These are phyloP conservation scores for Catocala sponsa DNA, from an alignment of 2,888 invertebrate genomes.

Conservation along the genomic window DNA sequence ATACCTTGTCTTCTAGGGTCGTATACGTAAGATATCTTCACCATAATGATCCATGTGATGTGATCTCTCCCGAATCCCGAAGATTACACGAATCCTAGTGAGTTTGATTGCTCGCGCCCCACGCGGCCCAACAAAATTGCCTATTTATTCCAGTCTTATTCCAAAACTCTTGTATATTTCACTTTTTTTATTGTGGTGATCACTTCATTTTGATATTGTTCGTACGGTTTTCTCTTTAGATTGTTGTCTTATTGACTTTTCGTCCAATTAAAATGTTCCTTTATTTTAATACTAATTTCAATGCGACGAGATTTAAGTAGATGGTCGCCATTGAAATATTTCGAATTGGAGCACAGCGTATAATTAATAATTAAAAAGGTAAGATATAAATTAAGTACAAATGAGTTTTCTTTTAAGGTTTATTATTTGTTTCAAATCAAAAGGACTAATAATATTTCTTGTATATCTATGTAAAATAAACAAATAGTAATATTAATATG, in stretches of 20 bases:
- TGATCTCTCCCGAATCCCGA: conserved; percentile 31
- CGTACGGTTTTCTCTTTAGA: background rate
- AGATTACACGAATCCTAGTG: conserved; percentile 34
- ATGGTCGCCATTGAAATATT: background rate
- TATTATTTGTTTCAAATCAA: too few relatives aligned
- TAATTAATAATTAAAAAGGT: too few relatives aligned
- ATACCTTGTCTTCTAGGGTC: too few relatives aligned
- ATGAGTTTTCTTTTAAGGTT: too few relatives aligned
- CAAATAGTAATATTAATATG: too few relatives aligned
- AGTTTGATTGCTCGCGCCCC: conserved; percentile 23
- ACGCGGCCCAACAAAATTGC: conserved; percentile 28
- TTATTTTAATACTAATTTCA: background rate
- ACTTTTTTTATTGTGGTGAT: conserved; percentile 9
- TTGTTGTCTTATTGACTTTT: conserved; percentile 3
- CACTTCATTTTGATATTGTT: conserved; percentile 6
- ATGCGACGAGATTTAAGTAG: background rate
- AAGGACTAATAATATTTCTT: too few relatives aligned
- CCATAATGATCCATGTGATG: conserved; percentile 34
- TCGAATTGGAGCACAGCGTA: too few relatives aligned
- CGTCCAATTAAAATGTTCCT: background rate
- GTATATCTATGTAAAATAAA: too few relatives aligned
- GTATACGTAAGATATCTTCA: too few relatives aligned
- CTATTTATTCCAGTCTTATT: conserved; percentile 37
- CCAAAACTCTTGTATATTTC: conserved; percentile 25
- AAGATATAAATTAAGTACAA: too few relatives aligned